Conservation (phyloP, 2,113 vertebrate species). For the Ageneiosus marmoratus region DNA sequence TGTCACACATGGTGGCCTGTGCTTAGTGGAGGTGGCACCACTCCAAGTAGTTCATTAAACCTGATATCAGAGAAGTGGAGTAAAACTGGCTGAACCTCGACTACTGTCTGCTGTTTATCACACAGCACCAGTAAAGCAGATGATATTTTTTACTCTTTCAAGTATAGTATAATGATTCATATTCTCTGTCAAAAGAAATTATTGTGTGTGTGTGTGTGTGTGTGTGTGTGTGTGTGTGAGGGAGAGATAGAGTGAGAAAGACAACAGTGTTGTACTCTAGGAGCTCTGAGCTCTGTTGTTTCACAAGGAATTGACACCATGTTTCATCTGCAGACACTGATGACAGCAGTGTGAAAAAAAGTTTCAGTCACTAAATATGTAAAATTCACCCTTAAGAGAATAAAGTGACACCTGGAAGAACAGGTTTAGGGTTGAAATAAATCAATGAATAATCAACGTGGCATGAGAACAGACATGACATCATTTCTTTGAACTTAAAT, state of each 20-base stretch:
- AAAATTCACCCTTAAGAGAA: not conserved
- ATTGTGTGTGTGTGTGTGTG: not conserved
- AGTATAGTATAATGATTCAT: slow-evolving; percentile 66
- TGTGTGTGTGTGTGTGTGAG: not conserved
- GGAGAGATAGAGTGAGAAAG: not conserved
- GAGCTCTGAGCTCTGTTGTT: slow-evolving; percentile 41
- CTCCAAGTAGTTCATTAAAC: slow-evolving; percentile 72
- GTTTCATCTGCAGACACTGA: slow-evolving; percentile 12
- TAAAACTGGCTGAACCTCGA: slow-evolving; percentile 69
- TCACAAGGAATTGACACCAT: slow-evolving; percentile 6
- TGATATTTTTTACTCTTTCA: slow-evolving; percentile 61
- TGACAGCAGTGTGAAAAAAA: slow-evolving; percentile 10
- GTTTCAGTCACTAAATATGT: slow-evolving; percentile 19
- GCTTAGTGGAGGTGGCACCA: slow-evolving; percentile 62
- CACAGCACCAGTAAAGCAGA: slow-evolving; percentile 64
- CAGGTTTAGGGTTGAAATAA: slow-evolving; percentile 7
- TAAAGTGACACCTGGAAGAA: not conserved
- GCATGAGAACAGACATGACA: not conserved
- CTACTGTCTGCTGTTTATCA: slow-evolving; percentile 69
- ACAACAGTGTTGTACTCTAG: slow-evolving; percentile 38
- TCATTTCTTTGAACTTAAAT: not conserved
- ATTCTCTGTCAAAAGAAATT: slow-evolving; percentile 63
- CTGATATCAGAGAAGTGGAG: slow-evolving; percentile 69
- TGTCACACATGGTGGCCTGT: slow-evolving; percentile 55
- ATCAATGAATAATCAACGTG: not conserved